Conservation (phyloP, 1,140 invertebrate genomes). For the Thaumetopoea pityocampa region DNA sequence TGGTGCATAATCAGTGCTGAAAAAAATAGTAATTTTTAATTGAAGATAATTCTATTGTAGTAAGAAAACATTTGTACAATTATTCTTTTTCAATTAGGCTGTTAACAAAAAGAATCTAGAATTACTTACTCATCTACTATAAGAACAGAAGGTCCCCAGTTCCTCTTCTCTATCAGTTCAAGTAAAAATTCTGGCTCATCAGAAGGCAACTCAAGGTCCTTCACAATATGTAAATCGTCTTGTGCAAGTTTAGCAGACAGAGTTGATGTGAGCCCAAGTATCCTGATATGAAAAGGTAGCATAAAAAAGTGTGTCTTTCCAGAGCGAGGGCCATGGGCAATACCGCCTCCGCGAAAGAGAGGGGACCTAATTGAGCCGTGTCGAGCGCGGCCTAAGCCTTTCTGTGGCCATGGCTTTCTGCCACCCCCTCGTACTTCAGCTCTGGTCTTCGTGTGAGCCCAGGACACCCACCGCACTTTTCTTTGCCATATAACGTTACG, state of each 20-base stretch:
- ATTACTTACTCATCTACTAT: constrained; percentile 91
- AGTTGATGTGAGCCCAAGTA: constrained; percentile 87
- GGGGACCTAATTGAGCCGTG: constrained; percentile 95
- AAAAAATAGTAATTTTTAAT: no score
- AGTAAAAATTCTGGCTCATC: constrained; percentile 87
- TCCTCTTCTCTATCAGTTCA: constrained; percentile 87
- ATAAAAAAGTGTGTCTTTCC: constrained; percentile 95
- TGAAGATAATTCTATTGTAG: no score
- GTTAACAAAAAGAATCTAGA: neutral
- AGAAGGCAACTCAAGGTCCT: constrained; percentile 90
- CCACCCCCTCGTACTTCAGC: constrained; percentile 93
- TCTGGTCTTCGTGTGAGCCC: constrained; percentile 83
- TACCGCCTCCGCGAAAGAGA: constrained; percentile 87
- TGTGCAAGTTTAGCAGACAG: constrained; percentile 95
- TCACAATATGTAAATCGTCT: constrained; percentile 95
- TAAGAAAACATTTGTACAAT: constrained; percentile 15
- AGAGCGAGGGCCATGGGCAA: constrained; percentile 91
- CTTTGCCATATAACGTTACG: constrained; percentile 93
- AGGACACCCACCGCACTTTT: constrained; percentile 87
- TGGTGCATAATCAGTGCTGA: constrained; percentile 89
- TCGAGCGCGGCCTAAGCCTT: constrained; percentile 91
- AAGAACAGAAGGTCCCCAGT: constrained; percentile 97
- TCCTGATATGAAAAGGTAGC: constrained; percentile 85
- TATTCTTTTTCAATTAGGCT: neutral
- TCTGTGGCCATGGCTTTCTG: constrained; percentile 96